These are phyloP conservation scores for Myrmophylax atrothorax DNA, from an alignment of 2,113 vertebrate species.

Conservation along the genomic window DNA sequence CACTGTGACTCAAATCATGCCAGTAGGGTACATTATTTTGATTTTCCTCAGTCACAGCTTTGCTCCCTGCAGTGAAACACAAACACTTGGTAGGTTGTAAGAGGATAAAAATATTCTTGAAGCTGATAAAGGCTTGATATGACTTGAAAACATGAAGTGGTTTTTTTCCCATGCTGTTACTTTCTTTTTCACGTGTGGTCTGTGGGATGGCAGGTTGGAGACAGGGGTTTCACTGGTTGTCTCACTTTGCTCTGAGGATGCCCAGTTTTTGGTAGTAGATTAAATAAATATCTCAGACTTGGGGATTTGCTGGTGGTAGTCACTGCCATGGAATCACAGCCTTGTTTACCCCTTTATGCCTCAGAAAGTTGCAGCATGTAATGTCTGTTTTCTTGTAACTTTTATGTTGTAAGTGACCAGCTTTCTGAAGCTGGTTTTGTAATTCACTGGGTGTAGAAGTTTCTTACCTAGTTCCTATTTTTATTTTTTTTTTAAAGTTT, in stretches of 20 bases:
- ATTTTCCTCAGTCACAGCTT: not conserved
- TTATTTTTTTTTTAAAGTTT: not conserved
- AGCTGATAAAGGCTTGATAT: not conserved
- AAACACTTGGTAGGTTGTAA: not conserved
- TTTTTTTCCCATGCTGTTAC: not conserved
- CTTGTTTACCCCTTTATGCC: not conserved
- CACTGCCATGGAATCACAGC: fast-evolving
- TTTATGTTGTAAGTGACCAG: fast-evolving
- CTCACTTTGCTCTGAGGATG: not conserved
- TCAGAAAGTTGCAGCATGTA: not conserved
- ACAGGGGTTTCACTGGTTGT: not conserved
- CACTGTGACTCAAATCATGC: fast-evolving
- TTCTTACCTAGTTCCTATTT: not conserved
- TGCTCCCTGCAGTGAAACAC: not conserved
- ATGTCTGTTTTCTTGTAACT: not conserved
- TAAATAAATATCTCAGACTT: not conserved
- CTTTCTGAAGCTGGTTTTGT: not conserved
- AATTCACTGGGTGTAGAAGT: not conserved
- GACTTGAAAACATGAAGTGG: not conserved
- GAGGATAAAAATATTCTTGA: not conserved
- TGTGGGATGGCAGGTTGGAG: not conserved
- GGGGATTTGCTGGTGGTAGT: not conserved
- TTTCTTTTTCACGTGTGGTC: not conserved
- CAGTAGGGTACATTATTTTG: not conserved
- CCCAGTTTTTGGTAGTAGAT: not conserved